These are phyloP conservation scores for Platalea minor DNA, from an alignment of 2,797 vertebrate genomes.

Conservation along the genomic window DNA sequence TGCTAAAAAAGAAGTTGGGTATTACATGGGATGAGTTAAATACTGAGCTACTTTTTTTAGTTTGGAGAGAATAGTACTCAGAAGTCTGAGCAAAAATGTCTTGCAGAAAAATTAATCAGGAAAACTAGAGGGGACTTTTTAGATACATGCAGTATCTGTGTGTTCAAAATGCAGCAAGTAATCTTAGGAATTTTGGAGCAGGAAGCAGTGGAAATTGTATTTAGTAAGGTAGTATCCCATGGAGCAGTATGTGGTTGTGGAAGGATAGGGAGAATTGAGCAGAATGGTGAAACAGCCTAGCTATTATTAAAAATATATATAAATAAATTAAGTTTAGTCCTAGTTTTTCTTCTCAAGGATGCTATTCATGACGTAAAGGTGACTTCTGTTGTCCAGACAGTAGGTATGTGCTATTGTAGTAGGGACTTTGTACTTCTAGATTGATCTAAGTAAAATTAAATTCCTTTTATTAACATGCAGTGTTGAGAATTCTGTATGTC, in stretches of 20 bases:
- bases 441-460: not conserved
- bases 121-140: not conserved
- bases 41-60: not conserved
- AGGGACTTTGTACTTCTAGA: not conserved
- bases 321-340: not conserved
- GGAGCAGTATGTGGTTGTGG: not conserved
- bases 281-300: not conserved
- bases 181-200: not conserved
- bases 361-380: not conserved
- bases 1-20: not conserved
- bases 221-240: not conserved
- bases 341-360: not conserved
- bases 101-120: not conserved
- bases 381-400: not conserved
- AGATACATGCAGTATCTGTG: rapidly evolving
- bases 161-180: not conserved
- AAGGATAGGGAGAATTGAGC: not conserved
- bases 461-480: not conserved
- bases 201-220: not conserved
- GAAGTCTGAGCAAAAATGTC: not conserved
- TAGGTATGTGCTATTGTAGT: not conserved
- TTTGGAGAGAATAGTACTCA: not conserved
- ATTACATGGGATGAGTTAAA: not conserved
- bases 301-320: not conserved
- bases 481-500: not conserved